Conservation (phyloP, 2,113 vertebrate species). For the Pituophis catenifer region DNA sequence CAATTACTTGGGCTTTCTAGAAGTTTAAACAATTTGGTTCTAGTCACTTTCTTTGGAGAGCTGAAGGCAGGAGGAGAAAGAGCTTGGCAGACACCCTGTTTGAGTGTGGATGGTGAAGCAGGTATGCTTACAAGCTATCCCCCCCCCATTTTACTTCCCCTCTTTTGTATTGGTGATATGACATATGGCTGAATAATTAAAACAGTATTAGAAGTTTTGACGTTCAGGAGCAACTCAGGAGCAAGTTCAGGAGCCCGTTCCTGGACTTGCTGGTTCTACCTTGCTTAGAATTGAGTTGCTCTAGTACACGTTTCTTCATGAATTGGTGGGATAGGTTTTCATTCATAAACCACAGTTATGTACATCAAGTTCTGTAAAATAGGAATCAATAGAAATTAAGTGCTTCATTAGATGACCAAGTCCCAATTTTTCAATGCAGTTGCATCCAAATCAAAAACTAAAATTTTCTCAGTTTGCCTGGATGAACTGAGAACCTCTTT, state of each 20-base stretch:
- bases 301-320: neutral
- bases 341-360: neutral
- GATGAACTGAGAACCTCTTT: neutral
- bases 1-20: neutral
- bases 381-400: neutral
- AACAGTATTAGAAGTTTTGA: neutral
- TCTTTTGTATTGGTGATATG: neutral
- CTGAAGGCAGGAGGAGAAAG: neutral
- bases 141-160: neutral
- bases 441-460: neutral
- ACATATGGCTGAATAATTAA: neutral
- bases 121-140: neutral
- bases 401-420: neutral
- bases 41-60: neutral
- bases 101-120: neutral
- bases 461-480: neutral
- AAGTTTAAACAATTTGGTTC: neutral
- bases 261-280: neutral
- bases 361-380: neutral
- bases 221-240: neutral
- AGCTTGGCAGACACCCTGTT: neutral
- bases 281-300: neutral
- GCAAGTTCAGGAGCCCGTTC: neutral
- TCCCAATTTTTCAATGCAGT: neutral
- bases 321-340: neutral